These are phyloP conservation scores for Oophaga sylvatica DNA, from an alignment of 2,797 vertebrate genomes.

Conservation along the genomic window DNA sequence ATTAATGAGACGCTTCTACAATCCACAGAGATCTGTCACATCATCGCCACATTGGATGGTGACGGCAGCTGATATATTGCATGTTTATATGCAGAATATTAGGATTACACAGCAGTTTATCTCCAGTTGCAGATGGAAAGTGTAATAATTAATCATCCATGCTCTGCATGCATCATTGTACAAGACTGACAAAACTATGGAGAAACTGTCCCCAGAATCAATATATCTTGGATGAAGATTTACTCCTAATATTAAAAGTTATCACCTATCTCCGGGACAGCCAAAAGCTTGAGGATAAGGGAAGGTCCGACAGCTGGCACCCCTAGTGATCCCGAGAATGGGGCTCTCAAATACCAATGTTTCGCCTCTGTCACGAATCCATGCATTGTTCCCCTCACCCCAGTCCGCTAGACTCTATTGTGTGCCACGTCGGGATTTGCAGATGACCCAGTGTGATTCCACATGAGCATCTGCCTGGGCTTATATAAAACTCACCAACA, in stretches of 20 bases:
- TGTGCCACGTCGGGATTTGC: no score
- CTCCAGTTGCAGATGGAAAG: background rate
- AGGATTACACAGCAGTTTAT: slow-evolving; percentile 12
- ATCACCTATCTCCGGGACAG: background rate
- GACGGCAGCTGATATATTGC: background rate
- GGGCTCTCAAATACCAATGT: no score
- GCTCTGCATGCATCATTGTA: background rate
- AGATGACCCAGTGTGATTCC: no score
- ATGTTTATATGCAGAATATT: background rate
- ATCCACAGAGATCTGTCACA: background rate
- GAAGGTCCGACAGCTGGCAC: no score
- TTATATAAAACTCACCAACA: no score
- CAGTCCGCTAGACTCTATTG: no score
- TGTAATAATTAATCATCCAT: background rate
- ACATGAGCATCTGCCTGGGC: no score
- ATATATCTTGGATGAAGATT: background rate
- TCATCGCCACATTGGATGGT: background rate
- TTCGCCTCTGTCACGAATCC: no score
- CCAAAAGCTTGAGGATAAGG: background rate
- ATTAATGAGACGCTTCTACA: background rate
- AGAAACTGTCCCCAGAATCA: background rate
- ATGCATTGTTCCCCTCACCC: no score
- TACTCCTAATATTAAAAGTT: background rate
- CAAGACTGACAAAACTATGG: background rate
- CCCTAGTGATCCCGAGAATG: no score